Conservation (phyloP, 2,797 vertebrate species). For the Pogoniulus pusillus region DNA sequence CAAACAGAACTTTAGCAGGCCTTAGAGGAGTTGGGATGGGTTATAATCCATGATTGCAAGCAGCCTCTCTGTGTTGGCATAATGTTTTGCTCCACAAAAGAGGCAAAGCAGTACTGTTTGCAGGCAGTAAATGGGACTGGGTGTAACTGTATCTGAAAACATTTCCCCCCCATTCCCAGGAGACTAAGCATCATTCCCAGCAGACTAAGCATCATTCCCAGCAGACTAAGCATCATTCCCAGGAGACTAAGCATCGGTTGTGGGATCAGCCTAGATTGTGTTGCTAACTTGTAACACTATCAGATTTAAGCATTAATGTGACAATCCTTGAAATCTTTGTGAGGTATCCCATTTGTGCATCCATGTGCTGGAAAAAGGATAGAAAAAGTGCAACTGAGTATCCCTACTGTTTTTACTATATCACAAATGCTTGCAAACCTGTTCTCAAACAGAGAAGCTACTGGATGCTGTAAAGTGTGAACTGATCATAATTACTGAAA, state of each 20-base stretch:
- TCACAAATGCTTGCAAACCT: no score
- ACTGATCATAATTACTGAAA: not conserved
- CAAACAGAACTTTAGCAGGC: not conserved
- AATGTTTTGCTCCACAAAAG: not conserved
- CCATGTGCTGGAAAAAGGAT: not conserved
- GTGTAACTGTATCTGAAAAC: rapidly evolving
- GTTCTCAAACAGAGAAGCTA: not conserved
- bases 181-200: no score
- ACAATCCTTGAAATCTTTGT: rapidly evolving
- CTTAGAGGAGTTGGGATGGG: not conserved
- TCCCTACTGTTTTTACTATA: not conserved
- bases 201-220: not conserved
- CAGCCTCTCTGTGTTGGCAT: rapidly evolving
- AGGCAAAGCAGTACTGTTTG: not conserved
- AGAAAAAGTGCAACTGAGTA: not conserved
- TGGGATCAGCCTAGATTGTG: not conserved
- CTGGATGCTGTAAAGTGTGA: not conserved
- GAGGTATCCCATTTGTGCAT: not conserved
- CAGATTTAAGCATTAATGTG: not conserved
- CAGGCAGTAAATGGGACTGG: not conserved
- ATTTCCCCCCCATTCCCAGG: not conserved
- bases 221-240: not conserved
- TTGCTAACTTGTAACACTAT: not conserved
- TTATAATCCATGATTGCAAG: not conserved
- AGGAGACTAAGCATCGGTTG: not conserved